Percentiles rank a stretch among this genome's conserved stretches.
These are phyloP conservation scores for Takifugu ocellatus DNA, from an alignment of 2,797 vertebrate species.

Conservation along the genomic window DNA sequence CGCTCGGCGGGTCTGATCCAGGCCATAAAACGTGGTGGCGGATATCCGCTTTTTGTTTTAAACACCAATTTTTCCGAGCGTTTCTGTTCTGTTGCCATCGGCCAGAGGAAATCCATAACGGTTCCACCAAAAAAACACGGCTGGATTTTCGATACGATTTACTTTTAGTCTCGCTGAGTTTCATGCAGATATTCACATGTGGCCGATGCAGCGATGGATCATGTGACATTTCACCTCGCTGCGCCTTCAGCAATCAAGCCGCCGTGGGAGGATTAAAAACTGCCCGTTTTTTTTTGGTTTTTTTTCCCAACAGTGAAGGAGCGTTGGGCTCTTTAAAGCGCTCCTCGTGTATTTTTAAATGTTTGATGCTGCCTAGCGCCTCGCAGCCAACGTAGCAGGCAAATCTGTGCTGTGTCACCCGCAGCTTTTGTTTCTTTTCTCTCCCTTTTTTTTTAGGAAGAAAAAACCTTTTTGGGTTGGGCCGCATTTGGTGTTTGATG, in stretches of 20 bases:
- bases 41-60: background rate
- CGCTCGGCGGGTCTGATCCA: too few species aligned
- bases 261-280: slow-evolving; percentile 36
- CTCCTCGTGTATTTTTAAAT: slow-evolving; percentile 47
- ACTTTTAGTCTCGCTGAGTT: slow-evolving; percentile 1
- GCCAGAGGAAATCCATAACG: too few species aligned
- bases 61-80: too few species aligned
- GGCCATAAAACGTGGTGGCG: background rate
- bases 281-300: slow-evolving; percentile 13
- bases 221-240: slow-evolving; percentile 26
- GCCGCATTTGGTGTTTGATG: slow-evolving; percentile 36
- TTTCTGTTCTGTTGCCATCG: background rate
- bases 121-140: background rate
- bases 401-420: slow-evolving; percentile 42
- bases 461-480: slow-evolving; percentile 37
- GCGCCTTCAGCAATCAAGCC: slow-evolving; percentile 44
- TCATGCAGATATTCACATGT: slow-evolving; percentile 28
- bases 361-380: slow-evolving; percentile 58
- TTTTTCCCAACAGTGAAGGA: slow-evolving; percentile 42
- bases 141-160: too few species aligned
- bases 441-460: slow-evolving; percentile 30
- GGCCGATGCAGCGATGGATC: slow-evolving; percentile 20
- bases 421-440: slow-evolving; percentile 32
- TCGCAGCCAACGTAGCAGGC: slow-evolving; percentile 41
- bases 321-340: slow-evolving; percentile 45